Percentiles rank a stretch among this genome's conserved stretches.
Conservation (phyloP, 1,140 invertebrate genomes). For the Delia radicum region DNA sequence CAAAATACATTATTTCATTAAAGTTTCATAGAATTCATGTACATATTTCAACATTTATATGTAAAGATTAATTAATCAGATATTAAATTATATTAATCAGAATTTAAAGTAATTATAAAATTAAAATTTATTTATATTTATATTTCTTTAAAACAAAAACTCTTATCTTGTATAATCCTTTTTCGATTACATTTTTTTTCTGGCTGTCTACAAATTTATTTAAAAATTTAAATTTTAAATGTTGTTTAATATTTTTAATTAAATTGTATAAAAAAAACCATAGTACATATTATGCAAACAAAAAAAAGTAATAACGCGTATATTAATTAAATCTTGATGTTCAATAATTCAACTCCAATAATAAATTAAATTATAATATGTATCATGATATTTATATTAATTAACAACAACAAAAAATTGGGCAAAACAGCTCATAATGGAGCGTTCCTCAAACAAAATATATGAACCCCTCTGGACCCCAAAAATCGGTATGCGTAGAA, state of each 20-base stretch:
- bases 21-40: not conserved
- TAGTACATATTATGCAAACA: not conserved
- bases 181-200: not conserved
- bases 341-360: not conserved
- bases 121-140: not conserved
- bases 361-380: not conserved
- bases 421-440: too few species aligned
- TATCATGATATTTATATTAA: not conserved
- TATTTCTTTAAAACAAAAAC: not conserved
- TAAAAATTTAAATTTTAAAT: not conserved
- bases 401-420: not conserved
- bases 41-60: not conserved
- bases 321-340: not conserved
- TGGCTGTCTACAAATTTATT: not conserved
- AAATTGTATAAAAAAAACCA: not conserved
- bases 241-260: not conserved
- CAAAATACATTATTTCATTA: not conserved
- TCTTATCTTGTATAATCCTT: not conserved
- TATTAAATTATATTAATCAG: too few species aligned
- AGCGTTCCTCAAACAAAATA: too few species aligned
- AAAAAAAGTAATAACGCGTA: not conserved
- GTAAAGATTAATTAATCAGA: not conserved
- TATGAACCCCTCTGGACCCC: too few species aligned
- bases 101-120: not conserved
- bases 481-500: too few species aligned